These are phyloP conservation scores for Platyscapa corneri DNA, from an alignment of 1,140 invertebrate species.

Conservation along the genomic window DNA sequence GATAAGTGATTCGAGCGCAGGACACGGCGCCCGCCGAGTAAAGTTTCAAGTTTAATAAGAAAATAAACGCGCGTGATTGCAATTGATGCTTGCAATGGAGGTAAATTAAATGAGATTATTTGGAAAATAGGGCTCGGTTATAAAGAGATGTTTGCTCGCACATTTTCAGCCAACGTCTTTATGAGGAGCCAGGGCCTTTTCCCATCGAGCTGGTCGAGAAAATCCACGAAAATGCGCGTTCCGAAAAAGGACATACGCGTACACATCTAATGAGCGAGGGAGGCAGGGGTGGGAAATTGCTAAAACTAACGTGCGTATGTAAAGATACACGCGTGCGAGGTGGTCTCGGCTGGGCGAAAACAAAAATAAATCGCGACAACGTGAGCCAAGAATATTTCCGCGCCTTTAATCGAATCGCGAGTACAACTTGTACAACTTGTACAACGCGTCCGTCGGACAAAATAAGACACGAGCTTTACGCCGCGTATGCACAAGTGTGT, in stretches of 20 bases:
- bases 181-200: not conserved
- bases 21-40: too few species aligned
- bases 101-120: too few species aligned
- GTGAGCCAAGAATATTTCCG: constrained; percentile 54
- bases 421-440: constrained; percentile 33
- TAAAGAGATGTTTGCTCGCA: too few species aligned
- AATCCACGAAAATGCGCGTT: not conserved
- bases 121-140: too few species aligned
- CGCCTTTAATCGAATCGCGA: constrained; percentile 47
- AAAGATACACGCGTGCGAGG: not conserved
- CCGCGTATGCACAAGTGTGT: not conserved
- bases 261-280: constrained; percentile 30
- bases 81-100: too few species aligned
- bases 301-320: not conserved
- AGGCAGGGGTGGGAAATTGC: not conserved
- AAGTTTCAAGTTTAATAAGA: too few species aligned
- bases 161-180: too few species aligned
- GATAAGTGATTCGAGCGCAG: too few species aligned
- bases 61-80: too few species aligned
- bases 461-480: constrained; percentile 46
- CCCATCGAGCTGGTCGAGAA: constrained; percentile 8
- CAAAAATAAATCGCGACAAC: constrained; percentile 30
- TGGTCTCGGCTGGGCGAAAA: not conserved
- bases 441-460: too few species aligned
- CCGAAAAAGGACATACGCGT: constrained; percentile 14